phyloP scores from a whole-genome alignment of 2,113 vertebrate species.

The Sphyrna mokarran region DNA sequence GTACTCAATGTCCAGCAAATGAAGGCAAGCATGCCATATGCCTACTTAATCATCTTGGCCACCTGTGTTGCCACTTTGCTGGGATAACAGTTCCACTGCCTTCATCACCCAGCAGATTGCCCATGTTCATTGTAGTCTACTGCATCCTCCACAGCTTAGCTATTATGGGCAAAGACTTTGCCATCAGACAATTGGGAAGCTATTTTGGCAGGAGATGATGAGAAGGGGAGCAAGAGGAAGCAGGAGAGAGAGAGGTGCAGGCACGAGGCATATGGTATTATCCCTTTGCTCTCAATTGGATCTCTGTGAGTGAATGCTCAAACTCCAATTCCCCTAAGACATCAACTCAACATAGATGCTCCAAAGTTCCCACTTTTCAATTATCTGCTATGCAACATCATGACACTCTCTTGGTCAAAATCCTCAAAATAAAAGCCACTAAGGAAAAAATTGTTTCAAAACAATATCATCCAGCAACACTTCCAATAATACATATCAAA shows the following conservation, averaged over 20 bases:
- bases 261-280: not conserved
- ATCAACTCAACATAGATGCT: too few species aligned
- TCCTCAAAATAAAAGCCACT: not conserved
- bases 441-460: not conserved
- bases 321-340: not conserved
- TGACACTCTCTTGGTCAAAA: not conserved
- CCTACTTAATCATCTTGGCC: too few species aligned
- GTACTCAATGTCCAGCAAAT: too few species aligned
- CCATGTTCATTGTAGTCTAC: not conserved
- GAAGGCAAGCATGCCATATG: too few species aligned
- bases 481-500: not conserved
- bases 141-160: not conserved
- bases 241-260: not conserved
- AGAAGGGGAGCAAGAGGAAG: not conserved
- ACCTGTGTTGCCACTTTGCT: not conserved
- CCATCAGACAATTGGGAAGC: not conserved
- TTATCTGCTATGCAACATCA: not conserved
- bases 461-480: not conserved
- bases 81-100: not conserved
- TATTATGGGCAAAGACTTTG: not conserved
- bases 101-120: not conserved
- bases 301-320: not conserved
- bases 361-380: too few species aligned
- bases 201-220: not conserved
- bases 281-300: too few species aligned